Evolutionary conservation across 2,797 vertebrate genomes (phyloP), one percentile per base, ranked within the genome.

Genomic region (Parauchenoglanis punctatus): DNA sequence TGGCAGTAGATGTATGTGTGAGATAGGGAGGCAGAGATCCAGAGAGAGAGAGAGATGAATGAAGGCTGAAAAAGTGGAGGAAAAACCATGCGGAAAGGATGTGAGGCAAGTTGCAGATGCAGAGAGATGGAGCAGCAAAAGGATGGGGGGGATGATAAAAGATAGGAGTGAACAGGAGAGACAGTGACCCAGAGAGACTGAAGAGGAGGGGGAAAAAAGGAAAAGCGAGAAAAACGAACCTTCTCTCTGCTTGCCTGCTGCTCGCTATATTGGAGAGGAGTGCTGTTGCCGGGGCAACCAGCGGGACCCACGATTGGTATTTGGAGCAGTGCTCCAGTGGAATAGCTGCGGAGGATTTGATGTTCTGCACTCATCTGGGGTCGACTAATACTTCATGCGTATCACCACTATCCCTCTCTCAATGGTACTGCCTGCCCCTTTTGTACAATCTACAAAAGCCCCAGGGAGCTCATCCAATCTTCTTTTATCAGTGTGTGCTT

Each of bases 341-440:
- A 96, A 95, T 96, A 93, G 94, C 95, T 95, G 95, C 93, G 91
- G 95, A 95, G 95, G 94, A 95, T 95, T 95, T 94, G 92, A 94
- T 94, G 95, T 94, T 95, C 92, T 85, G 92, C 92, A 93, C 94
- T 94, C 95, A 95, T 96, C 95, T 96, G 95, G 93, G 95, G 93
- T 95, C 94, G 92, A 93, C 93, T 95, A 95, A 95, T 93, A 94
- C 92, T 91, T 90, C 28, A 40, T 86, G 61, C 59, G 28, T n/a
- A 83, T 68, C 84, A 68, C 70, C 40, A 18, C 80, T 70, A 35
- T 76, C 73, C n/a, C 17, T 85, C 73, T 86, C 81, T 81, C 81
- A 31, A 40, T 87, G 67, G 35, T 56, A 81, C 81, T 63, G 61
- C 70, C 85, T 81, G 44, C 44, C 59, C 81, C 81, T 83, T 52